phyloP scores from a whole-genome alignment of 2,888 invertebrate species.

The Cabera pusaria region DNA sequence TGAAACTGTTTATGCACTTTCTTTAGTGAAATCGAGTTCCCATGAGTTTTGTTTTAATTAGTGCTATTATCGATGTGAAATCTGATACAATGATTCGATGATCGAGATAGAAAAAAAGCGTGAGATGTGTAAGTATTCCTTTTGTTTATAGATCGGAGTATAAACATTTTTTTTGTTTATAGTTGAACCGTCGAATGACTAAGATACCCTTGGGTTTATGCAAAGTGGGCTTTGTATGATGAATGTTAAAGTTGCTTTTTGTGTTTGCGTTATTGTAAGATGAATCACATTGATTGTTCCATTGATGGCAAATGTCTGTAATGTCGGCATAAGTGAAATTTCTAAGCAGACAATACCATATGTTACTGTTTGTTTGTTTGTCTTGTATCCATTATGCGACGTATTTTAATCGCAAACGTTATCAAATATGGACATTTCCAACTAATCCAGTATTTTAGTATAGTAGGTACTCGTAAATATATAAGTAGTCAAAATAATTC shows the following conservation, averaged over 20 bases:
- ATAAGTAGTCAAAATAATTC: too few relatives aligned
- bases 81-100: constrained; percentile 42
- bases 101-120: constrained; percentile 51
- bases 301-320: constrained; percentile 28
- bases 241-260: constrained; percentile 21
- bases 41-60: constrained; percentile 47
- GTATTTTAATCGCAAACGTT: too few relatives aligned
- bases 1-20: constrained; percentile 47
- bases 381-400: too few relatives aligned
- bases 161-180: constrained; percentile 29
- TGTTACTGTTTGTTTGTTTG: constrained; percentile 9
- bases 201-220: constrained; percentile 19
- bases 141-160: constrained; percentile 22
- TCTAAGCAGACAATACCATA: constrained; percentile 20
- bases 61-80: constrained; percentile 41
- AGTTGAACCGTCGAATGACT: constrained; percentile 19
- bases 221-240: constrained; percentile 21
- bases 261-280: constrained; percentile 14
- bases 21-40: constrained; percentile 54
- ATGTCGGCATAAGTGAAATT: constrained; percentile 31
- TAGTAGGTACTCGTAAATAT: too few relatives aligned
- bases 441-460: too few relatives aligned
- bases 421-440: too few relatives aligned
- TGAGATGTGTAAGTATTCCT: constrained; percentile 72
- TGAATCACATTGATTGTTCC: constrained; percentile 29